These are phyloP conservation scores for Lasioglossum baleicum DNA, from an alignment of 1,140 invertebrate genomes.

Conservation along the genomic window DNA sequence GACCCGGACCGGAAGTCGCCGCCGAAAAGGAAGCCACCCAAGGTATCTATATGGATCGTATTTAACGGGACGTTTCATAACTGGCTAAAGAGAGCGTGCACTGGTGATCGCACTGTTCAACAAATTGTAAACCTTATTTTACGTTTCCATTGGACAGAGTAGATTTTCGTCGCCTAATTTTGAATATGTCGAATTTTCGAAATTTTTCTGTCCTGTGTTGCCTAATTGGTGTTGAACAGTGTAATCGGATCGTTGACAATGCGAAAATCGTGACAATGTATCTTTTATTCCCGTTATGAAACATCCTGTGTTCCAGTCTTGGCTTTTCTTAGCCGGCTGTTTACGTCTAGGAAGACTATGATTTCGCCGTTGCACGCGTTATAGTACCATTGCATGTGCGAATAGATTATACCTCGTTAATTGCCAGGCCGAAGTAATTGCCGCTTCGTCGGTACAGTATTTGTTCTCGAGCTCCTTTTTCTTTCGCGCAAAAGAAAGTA, in stretches of 20 bases:
- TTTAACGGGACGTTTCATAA: constrained; percentile 10
- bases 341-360: neutral
- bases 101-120: too few relatives aligned
- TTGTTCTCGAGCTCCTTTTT: neutral
- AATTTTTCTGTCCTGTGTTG: too few relatives aligned
- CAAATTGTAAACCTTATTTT: too few relatives aligned
- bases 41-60: constrained; percentile 80
- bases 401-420: constrained; percentile 3
- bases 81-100: too few relatives aligned
- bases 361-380: constrained; percentile 10
- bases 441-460: neutral
- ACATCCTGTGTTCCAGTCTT: neutral
- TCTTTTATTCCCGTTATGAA: neutral
- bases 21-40: constrained; percentile 87
- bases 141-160: too few relatives aligned
- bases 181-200: too few relatives aligned
- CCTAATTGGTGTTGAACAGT: too few relatives aligned
- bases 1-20: constrained; percentile 86
- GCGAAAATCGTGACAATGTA: neutral
- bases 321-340: neutral
- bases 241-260: too few relatives aligned
- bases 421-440: neutral
- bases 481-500: neutral
- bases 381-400: neutral
- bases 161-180: too few relatives aligned